These are phyloP conservation scores for Gasterosteus aculeatus DNA, from an alignment of 2,113 vertebrate species.

Conservation along the genomic window DNA sequence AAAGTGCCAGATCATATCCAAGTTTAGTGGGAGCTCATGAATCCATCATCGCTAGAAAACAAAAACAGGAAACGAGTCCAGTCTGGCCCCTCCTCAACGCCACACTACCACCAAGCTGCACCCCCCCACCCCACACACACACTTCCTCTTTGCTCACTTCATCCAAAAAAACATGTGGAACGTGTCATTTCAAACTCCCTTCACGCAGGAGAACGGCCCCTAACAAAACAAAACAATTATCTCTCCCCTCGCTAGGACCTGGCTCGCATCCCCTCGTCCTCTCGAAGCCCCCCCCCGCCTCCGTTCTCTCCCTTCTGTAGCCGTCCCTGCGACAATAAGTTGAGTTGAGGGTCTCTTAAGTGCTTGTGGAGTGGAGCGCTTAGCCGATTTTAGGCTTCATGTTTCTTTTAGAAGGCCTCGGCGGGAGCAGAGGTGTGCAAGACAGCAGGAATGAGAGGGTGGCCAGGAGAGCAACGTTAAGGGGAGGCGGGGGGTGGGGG, in stretches of 20 bases:
- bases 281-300: slow-evolving; percentile 38
- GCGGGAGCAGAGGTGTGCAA: slow-evolving; percentile 22
- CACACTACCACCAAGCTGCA: slow-evolving; percentile 36
- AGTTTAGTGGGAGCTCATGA: slow-evolving; percentile 48
- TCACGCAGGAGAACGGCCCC: slow-evolving; percentile 58
- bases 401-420: slow-evolving; percentile 69
- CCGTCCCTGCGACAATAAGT: slow-evolving; percentile 65
- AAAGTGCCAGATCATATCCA: slow-evolving; percentile 33
- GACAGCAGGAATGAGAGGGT: slow-evolving; percentile 4
- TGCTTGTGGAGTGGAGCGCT: slow-evolving; percentile 73
- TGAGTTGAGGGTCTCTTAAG: slow-evolving; percentile 74
- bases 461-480: slow-evolving; percentile 40
- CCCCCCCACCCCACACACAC: slow-evolving; percentile 27
- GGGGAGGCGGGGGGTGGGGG: slow-evolving; percentile 16
- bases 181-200: slow-evolving; percentile 71
- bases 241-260: slow-evolving; percentile 71
- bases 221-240: slow-evolving; percentile 78
- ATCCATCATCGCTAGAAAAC: slow-evolving; percentile 4
- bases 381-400: slow-evolving; percentile 70
- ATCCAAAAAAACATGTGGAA: slow-evolving; percentile 70
- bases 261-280: slow-evolving; percentile 62
- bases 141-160: slow-evolving; percentile 37
- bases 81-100: slow-evolving; percentile 22
- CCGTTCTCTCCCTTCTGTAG: slow-evolving; percentile 32
- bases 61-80: slow-evolving; percentile 4